Evolutionary conservation across 2,888 invertebrate species (phyloP), one percentile per base, ranked within the genome.

Genomic region (Agrilus cyanescens): DNA sequence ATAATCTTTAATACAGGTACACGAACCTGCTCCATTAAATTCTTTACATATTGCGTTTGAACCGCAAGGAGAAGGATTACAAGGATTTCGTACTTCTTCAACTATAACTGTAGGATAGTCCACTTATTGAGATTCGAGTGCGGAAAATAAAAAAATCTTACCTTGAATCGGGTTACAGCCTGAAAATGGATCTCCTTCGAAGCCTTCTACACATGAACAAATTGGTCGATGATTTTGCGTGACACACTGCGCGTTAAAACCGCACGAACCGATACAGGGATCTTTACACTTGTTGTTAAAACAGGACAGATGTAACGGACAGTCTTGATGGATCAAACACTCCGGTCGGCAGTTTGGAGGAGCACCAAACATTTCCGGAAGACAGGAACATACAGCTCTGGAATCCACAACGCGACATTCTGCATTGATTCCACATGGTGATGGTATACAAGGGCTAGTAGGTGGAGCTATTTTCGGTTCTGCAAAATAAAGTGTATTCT

Each of bases 321-420:
- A 87, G 55, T 86, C 85, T 60, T 82, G 79, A 59, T 85, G 80
- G 54, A 85, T 82, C 37, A 80, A 69, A 60, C 86, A 86, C 61
- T 85, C 82, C 0, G 84, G 85, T 39, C 85, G 74, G 55, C 85
- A 85, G 46, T 80, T 73, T 0, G 84, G 85, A n/a, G 85, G 83
- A 1, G 81, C 80, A 4, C 85, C 85, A n/a, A 82, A 70, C 69
- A 82, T 83, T 29, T 80, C 82, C 5, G 75, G 69, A 45, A 81
- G 70, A 55, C 86, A 87, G 0, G 80, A 76, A 59, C 87, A 87
- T 0, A 82, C 77, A 1, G 84, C 78, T 44, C 80, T 73, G 36
- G 71, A 70, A 48, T 80, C 78, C 25, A 73, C 66, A 2, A 73
- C 71, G 18, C 77, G 73, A 53, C 83, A 84, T 49, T 80, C 77